A percentile compares a stretch with the other conserved stretches of the same genome.
Evolutionary conservation across 1,140 invertebrate genomes (phyloP).

Genomic region (Lasioglossum baleicum): DNA sequence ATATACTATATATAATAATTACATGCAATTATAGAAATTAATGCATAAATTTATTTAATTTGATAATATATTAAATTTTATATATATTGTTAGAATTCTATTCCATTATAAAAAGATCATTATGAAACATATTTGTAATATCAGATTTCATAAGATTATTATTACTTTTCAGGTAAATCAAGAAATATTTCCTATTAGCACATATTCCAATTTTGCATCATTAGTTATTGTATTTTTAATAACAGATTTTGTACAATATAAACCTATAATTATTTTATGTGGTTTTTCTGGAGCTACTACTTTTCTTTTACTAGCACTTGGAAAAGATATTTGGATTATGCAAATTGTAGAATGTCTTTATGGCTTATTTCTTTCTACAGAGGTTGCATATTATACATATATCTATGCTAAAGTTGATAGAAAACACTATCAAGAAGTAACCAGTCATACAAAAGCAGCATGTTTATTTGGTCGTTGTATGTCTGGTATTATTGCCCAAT

Average conservation of each 20-base stretch:
- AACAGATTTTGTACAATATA: conserved; percentile 92
- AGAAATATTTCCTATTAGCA: conserved; percentile 91
- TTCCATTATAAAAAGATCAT: background rate
- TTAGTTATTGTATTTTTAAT: conserved; percentile 89
- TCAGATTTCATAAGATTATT: conserved; percentile 1
- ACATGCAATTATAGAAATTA: background rate
- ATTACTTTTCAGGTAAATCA: conserved; percentile 84
- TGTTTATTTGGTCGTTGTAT: conserved; percentile 87
- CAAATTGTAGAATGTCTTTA: conserved; percentile 83
- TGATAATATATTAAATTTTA: background rate
- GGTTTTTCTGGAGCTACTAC: conserved; percentile 76
- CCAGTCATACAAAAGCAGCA: conserved; percentile 87
- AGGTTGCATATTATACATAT: conserved; percentile 95
- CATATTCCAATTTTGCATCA: conserved; percentile 87
- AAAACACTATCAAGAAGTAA: conserved; percentile 88
- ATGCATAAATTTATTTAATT: background rate
- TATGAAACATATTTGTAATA: background rate
- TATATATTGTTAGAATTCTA: background rate
- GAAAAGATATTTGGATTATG: conserved; percentile 72
- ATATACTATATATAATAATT: conserved; percentile 17
- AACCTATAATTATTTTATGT: conserved; percentile 90
- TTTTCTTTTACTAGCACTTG: conserved; percentile 73
- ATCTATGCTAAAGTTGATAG: conserved; percentile 94
- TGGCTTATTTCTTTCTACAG: conserved; percentile 91
- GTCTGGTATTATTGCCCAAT: conserved; percentile 84